These are phyloP conservation scores for Oryzias woworae DNA, from an alignment of 2,113 vertebrate genomes.

Conservation along the genomic window DNA sequence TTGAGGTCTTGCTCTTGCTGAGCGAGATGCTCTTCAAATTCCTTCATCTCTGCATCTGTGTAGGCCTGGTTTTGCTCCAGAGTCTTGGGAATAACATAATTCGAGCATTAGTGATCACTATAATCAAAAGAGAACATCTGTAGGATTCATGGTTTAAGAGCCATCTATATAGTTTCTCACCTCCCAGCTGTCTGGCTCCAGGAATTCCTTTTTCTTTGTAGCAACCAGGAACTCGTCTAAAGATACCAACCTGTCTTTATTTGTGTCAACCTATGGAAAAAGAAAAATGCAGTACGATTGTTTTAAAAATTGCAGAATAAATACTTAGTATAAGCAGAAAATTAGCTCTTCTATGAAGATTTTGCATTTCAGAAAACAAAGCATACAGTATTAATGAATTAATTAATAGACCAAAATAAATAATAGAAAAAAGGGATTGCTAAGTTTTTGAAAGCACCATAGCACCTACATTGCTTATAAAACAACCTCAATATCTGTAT, in stretches of 20 bases:
- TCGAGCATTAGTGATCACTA: not conserved
- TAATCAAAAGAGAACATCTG: too few relatives aligned
- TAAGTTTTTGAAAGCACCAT: too few relatives aligned
- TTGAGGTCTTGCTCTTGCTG: slow-evolving; percentile 87
- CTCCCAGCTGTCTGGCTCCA: slow-evolving; percentile 99
- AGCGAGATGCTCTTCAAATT: slow-evolving; percentile 89
- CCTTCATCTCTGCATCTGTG: slow-evolving; percentile 91
- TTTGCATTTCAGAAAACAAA: too few relatives aligned
- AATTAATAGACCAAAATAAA: too few relatives aligned
- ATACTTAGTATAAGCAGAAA: too few relatives aligned
- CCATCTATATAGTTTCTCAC: slow-evolving; percentile 67
- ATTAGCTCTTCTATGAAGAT: too few relatives aligned
- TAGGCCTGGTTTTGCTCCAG: slow-evolving; percentile 92
- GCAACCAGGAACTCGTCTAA: slow-evolving; percentile 91
- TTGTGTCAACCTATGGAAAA: slow-evolving; percentile 83
- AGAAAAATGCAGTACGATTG: not conserved
- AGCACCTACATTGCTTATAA: too few relatives aligned
- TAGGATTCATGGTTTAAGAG: not conserved
- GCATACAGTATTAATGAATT: too few relatives aligned
- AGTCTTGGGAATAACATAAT: slow-evolving; percentile 74
- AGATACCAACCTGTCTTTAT: slow-evolving; percentile 92
- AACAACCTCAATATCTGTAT: too few relatives aligned
- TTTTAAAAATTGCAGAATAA: too few relatives aligned
- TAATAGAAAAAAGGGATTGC: too few relatives aligned
- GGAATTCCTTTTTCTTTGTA: slow-evolving; percentile 93